A percentile compares a stretch with the other conserved stretches of the same genome.
These are phyloP conservation scores for Parotia lawesii DNA, from an alignment of 2,113 vertebrate genomes.

Conservation along the genomic window DNA sequence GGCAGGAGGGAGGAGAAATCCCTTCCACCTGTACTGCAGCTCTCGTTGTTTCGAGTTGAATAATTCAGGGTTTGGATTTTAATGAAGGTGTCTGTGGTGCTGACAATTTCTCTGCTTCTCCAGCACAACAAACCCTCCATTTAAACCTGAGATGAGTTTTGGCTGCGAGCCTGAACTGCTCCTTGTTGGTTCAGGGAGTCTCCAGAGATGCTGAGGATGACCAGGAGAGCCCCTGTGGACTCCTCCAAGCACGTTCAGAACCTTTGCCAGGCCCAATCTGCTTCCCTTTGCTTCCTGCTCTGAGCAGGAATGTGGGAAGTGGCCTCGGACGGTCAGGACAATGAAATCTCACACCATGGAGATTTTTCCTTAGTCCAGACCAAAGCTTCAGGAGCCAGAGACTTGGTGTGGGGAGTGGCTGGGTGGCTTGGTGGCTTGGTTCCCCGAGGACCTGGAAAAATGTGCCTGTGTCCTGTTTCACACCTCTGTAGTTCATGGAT, in stretches of 20 bases:
- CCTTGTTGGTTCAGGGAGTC: not conserved
- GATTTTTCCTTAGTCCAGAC: not conserved
- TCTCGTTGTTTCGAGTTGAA: accelerated
- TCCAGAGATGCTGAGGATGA: not conserved
- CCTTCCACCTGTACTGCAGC: not conserved
- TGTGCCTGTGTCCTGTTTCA: not conserved
- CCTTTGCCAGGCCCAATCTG: not conserved
- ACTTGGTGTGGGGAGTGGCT: not conserved
- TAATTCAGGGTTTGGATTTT: not conserved
- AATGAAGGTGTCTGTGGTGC: not conserved
- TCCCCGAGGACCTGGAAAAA: not conserved
- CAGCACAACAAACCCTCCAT: not conserved
- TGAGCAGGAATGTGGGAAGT: not conserved
- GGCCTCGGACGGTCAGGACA: accelerated
- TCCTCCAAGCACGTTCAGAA: not conserved
- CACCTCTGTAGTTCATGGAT: not conserved
- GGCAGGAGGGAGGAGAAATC: not conserved
- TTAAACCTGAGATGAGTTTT: not conserved
- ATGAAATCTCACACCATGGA: not conserved
- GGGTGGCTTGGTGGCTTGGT: not conserved
- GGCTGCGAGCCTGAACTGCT: not conserved
- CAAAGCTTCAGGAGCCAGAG: not conserved
- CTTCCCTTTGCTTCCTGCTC: not conserved
- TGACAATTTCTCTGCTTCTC: not conserved
- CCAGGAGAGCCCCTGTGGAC: not conserved